These are phyloP conservation scores for Hydractinia echinata DNA, from an alignment of 30 jellyfish, hydroid and myxozoan genomes.

Conservation along the genomic window DNA sequence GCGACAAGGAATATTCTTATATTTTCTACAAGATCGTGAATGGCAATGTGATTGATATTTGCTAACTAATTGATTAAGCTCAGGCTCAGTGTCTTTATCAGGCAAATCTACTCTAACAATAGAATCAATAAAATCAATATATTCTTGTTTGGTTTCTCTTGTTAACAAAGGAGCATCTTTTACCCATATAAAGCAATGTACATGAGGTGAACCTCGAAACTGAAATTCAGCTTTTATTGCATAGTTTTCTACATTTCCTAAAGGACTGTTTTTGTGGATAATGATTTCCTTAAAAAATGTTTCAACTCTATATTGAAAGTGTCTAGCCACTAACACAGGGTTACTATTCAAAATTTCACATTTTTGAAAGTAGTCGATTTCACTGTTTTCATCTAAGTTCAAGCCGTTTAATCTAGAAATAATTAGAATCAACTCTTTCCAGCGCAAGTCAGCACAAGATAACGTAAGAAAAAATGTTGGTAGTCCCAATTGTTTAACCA, in stretches of 20 bases:
- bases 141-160: conserved; percentile 11
- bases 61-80: neutral
- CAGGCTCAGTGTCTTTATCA: neutral
- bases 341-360: conserved; percentile 9
- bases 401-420: conserved; percentile 1
- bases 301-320: conserved; percentile 12
- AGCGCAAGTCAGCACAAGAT: conserved; percentile 10
- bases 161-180: conserved; percentile 23
- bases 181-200: conserved; percentile 27
- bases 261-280: neutral
- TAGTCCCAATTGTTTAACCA: conserved; percentile 27
- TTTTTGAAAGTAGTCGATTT: conserved; percentile 7
- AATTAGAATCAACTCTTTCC: conserved; percentile 17
- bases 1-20: conserved; percentile 18
- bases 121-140: conserved; percentile 12
- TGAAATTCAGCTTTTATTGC: neutral
- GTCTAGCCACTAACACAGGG: conserved; percentile 16
- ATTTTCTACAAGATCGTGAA: conserved; percentile 10
- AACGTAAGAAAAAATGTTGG: neutral
- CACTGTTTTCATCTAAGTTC: neutral
- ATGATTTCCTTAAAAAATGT: neutral
- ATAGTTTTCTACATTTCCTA: conserved; percentile 3
- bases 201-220: conserved; percentile 23
- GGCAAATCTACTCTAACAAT: neutral
- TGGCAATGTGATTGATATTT: conserved; percentile 16